Evolutionary conservation across 2,797 vertebrate species (phyloP).

Genomic region (Neosilurus mollespiculum): DNA sequence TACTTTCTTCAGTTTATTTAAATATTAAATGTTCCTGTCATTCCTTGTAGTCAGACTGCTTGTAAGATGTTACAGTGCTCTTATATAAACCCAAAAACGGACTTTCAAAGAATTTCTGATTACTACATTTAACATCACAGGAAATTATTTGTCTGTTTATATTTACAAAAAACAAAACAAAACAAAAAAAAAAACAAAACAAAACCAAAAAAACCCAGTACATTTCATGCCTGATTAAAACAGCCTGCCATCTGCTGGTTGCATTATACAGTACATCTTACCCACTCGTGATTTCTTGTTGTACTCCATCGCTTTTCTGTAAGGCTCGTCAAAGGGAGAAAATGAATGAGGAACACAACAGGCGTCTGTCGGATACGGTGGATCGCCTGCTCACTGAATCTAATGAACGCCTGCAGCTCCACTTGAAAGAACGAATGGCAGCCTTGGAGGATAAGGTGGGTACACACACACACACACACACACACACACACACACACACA

Average conservation of each 20-base stretch:
- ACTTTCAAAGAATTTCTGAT: not conserved
- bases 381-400: constrained; percentile 93
- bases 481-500: not conserved
- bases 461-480: constrained; percentile 2
- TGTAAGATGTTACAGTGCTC: not conserved
- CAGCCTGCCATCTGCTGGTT: constrained; percentile 50
- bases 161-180: not conserved
- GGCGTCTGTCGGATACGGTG: constrained; percentile 90
- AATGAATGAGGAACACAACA: constrained; percentile 98
- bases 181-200: too few species aligned
- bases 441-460: constrained; percentile 92
- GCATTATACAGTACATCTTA: not conserved
- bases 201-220: too few species aligned
- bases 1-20: not conserved
- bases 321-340: constrained; percentile 94
- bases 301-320: not conserved
- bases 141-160: not conserved
- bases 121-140: not conserved
- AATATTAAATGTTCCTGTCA: too few species aligned
- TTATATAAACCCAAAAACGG: not conserved
- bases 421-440: constrained; percentile 94
- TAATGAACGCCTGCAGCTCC: constrained; percentile 92
- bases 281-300: not conserved
- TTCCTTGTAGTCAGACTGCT: not conserved
- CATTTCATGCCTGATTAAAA: not conserved